These are phyloP conservation scores for Parotocinclus haroldoi DNA, from an alignment of 2,797 vertebrate genomes.

Conservation along the genomic window DNA sequence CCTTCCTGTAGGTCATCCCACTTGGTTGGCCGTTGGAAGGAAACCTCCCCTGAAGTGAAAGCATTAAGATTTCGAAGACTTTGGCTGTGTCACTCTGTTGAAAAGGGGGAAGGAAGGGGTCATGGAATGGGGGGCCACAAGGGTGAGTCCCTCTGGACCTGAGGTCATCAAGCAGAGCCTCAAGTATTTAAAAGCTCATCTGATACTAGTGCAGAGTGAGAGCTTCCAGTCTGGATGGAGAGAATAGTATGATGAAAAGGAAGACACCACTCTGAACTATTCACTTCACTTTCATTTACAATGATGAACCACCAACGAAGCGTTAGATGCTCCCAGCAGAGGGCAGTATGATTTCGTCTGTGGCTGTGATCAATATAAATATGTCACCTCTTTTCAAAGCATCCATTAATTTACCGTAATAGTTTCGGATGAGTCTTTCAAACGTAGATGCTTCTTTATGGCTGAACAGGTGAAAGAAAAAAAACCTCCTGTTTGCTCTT, in stretches of 20 bases:
- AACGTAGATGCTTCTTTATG: too few species aligned
- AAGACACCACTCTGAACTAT: background rate
- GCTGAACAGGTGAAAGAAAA: too few species aligned
- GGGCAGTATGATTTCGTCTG: constrained; percentile 62
- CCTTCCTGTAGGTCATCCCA: constrained; percentile 62
- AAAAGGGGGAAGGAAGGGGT: constrained; percentile 49
- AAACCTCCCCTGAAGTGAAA: constrained; percentile 33
- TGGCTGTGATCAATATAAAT: constrained; percentile 31
- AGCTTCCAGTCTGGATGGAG: constrained; percentile 62
- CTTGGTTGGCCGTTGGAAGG: constrained; percentile 44
- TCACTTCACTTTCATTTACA: constrained; percentile 8
- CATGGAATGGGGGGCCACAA: constrained; percentile 56
- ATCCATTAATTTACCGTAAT: too few species aligned
- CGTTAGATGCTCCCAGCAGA: constrained; percentile 63
- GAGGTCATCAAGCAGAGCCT: constrained; percentile 70
- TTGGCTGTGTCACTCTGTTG: constrained; percentile 22
- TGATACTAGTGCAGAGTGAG: constrained; percentile 79
- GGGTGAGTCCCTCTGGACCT: constrained; percentile 64
- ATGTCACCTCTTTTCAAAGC: too few species aligned
- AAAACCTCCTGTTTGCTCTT: too few species aligned
- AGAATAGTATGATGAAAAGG: background rate
- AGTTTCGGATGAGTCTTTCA: too few species aligned
- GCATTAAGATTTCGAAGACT: constrained; percentile 34
- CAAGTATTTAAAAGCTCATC: constrained; percentile 78
- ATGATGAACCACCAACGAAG: background rate